These are phyloP conservation scores for Xenopus borealis DNA, from an alignment of 2,113 vertebrate species.

Conservation along the genomic window DNA sequence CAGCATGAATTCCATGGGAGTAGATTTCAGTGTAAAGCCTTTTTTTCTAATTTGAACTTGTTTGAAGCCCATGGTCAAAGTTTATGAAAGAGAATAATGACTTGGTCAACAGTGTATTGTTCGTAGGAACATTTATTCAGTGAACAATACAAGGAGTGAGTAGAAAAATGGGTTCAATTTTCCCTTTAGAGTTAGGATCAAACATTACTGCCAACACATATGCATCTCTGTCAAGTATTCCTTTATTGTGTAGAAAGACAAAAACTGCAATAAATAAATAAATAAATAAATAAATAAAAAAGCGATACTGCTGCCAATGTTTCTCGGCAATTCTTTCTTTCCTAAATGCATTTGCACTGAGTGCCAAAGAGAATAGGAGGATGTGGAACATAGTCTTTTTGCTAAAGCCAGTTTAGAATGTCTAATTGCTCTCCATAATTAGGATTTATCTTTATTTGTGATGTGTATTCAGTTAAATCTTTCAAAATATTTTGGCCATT, in stretches of 20 bases:
- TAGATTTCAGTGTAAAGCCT: conserved; percentile 5
- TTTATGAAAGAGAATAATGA: conserved; percentile 39
- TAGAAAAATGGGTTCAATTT: conserved; percentile 34
- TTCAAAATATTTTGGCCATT: conserved; percentile 34
- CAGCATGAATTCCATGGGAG: background rate
- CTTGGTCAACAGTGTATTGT: conserved; percentile 29
- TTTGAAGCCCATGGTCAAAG: conserved; percentile 13
- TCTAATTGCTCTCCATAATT: background rate
- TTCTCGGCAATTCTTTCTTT: conserved; percentile 26
- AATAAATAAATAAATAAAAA: conserved; percentile 3
- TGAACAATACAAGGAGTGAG: conserved; percentile 15
- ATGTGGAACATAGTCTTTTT: conserved; percentile 13
- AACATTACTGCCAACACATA: conserved; percentile 23
- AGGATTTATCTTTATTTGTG: conserved; percentile 1
- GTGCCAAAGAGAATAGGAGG: conserved; percentile 23
- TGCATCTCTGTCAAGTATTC: conserved; percentile 40
- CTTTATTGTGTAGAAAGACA: conserved; percentile 10
- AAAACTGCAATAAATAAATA: conserved; percentile 2
- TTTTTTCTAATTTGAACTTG: conserved; percentile 32
- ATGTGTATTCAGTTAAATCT: conserved; percentile 5
- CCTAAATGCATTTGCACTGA: conserved; percentile 17
- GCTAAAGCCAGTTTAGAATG: conserved; percentile 19
- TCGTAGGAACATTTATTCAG: conserved; percentile 36
- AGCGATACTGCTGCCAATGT: conserved; percentile 23
- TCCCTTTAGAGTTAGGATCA: conserved; percentile 22